Evolutionary conservation across 2,113 vertebrate genomes (phyloP), one percentile per base, ranked within the genome.

Genomic region (Zosterops japonicus): DNA sequence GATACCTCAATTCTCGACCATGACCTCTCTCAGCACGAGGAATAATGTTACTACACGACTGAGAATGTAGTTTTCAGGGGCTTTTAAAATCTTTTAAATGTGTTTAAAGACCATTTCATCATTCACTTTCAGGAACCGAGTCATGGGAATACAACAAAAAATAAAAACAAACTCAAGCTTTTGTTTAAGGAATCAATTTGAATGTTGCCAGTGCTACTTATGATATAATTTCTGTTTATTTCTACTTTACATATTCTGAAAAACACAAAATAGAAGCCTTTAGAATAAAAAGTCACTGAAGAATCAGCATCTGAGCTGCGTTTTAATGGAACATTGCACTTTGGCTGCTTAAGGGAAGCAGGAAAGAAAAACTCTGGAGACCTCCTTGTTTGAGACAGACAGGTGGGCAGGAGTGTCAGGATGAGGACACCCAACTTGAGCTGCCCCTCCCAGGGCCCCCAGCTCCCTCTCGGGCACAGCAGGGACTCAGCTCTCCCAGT

Each of bases 1-100:
- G 83, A 36, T 1, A 53, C 11, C 80, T 63, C 50, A 18, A 35
- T 28, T 36, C 35, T 27, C 0, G 0, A 20, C 14, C 2, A 0
- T 0, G 10, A 59, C 47, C 35, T 57, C 28, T 60, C 52, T 65
- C 64, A 52, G 63, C 70, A 47, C 53, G 19, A 25, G 46, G 24
- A 56, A 39, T 33, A 41, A 39, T 12, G 50, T 27, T 35, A 28
- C 36, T 39, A 24, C 14, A 8, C 0, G 5, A 79, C 28, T n/a
- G n/a, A 67, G 67, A 85, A 35, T 5, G 5, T 8, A 5, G 5
- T 25, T 68, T 88, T 25, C 47, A 36, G 27, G 20, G 29, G 19
- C 7, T 71, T 85, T 44, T 47, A 5, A 28, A 11, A 12, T 11
- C 29, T 24, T 39, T 69, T 8, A 13, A 6, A 23, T 60, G 65